Conservation (phyloP, 2,113 vertebrate genomes). For the Aldabrachelys gigantea region DNA sequence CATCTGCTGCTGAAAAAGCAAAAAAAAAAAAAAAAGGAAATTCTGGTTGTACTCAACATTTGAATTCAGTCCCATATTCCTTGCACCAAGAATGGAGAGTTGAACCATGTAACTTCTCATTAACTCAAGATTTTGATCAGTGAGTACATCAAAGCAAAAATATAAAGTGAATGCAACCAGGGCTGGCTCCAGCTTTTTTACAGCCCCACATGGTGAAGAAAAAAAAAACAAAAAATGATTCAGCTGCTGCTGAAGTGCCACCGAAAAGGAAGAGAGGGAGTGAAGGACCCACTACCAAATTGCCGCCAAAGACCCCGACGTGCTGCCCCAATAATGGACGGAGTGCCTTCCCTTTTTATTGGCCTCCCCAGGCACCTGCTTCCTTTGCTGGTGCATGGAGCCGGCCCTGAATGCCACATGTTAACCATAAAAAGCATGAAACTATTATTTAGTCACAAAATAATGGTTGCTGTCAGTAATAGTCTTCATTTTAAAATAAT, state of each 20-base stretch:
- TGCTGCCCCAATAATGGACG: too few relatives aligned
- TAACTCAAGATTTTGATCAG: neutral
- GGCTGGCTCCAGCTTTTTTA: too few relatives aligned
- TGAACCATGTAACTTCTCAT: neutral
- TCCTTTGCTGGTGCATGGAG: too few relatives aligned
- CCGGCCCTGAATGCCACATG: neutral
- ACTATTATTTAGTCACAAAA: conserved; percentile 14
- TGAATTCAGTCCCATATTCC: neutral
- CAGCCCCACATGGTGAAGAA: too few relatives aligned
- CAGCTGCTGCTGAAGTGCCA: too few relatives aligned
- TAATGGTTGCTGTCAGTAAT: neutral
- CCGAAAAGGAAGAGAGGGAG: too few relatives aligned
- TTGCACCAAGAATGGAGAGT: neutral
- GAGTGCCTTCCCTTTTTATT: too few relatives aligned
- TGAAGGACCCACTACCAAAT: too few relatives aligned
- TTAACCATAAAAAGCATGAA: conserved; percentile 8
- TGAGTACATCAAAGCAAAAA: neutral
- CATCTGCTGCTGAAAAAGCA: neutral
- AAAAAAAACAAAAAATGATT: too few relatives aligned
- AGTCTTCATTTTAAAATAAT: conserved; percentile 13
- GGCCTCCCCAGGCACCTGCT: too few relatives aligned
- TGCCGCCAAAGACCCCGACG: too few relatives aligned
- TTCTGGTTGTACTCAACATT: neutral
- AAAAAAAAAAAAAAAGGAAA: neutral
- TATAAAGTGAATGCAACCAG: neutral